Conservation (phyloP, 2,888 invertebrate species). For the Cephonodes hylas region DNA sequence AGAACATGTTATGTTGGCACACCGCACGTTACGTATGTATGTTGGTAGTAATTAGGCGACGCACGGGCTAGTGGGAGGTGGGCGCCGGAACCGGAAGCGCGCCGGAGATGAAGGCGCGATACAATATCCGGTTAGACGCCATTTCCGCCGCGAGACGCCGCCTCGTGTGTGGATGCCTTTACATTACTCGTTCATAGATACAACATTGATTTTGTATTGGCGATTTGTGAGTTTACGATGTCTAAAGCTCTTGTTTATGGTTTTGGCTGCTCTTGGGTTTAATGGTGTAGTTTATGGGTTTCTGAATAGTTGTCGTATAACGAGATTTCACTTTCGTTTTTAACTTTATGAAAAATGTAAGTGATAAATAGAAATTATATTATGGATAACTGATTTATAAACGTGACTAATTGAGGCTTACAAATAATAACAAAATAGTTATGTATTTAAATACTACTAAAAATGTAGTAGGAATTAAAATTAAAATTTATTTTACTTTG, state of each 20-base stretch:
- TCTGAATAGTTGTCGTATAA: not conserved
- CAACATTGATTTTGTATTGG: slow-evolving; percentile 40
- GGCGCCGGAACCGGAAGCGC: slow-evolving; percentile 73
- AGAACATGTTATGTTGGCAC: not conserved
- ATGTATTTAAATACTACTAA: not conserved
- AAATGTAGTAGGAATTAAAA: no score
- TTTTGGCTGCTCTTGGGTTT: not conserved
- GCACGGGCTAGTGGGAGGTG: slow-evolving; percentile 55
- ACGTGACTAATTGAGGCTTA: no score
- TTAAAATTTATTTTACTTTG: not conserved
- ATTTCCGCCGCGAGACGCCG: slow-evolving; percentile 77
- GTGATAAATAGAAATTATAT: no score
- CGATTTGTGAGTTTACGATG: slow-evolving; percentile 32
- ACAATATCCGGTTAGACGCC: slow-evolving; percentile 81
- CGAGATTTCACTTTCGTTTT: not conserved
- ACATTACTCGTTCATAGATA: slow-evolving; percentile 35
- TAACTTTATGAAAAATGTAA: no score
- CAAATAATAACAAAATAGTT: no score
- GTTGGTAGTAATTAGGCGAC: slow-evolving; percentile 73
- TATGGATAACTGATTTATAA: no score
- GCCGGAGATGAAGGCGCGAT: slow-evolving; percentile 82
- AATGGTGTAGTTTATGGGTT: not conserved
- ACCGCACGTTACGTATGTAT: slow-evolving; percentile 13
- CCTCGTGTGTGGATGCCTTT: slow-evolving; percentile 61
- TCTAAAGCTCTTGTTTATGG: slow-evolving; percentile 9